Evolutionary conservation across 2,113 vertebrate genomes (phyloP).

Genomic region (Scomber japonicus): DNA sequence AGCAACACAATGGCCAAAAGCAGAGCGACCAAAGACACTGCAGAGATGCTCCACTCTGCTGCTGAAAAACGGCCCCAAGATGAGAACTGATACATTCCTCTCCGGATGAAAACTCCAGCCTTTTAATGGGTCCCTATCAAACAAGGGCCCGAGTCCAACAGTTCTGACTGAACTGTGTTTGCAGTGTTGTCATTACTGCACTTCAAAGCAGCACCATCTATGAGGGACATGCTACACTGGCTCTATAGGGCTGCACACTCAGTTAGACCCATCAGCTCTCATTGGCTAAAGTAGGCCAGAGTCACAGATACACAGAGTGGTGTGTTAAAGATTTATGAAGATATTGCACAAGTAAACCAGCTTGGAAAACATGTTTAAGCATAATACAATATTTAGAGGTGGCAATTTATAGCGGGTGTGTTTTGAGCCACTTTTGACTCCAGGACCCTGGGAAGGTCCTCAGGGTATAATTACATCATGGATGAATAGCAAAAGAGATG

Average conservation of each 20-base stretch:
- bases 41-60: slow-evolving; percentile 15
- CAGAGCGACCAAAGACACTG: slow-evolving; percentile 28
- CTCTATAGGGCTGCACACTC: slow-evolving; percentile 28
- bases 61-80: slow-evolving; percentile 45
- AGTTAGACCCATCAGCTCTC: slow-evolving; percentile 38
- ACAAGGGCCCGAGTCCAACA: slow-evolving; percentile 27
- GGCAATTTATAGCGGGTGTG: slow-evolving; percentile 49
- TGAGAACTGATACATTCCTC: slow-evolving; percentile 38
- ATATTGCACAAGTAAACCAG: slow-evolving; percentile 62
- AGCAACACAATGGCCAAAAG: slow-evolving; percentile 32
- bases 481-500: slow-evolving; percentile 32
- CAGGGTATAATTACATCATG: slow-evolving; percentile 19
- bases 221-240: slow-evolving; percentile 36
- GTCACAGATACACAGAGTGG: slow-evolving; percentile 36
- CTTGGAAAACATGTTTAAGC: slow-evolving; percentile 73
- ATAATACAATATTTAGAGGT: slow-evolving; percentile 77
- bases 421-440: slow-evolving; percentile 54
- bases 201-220: slow-evolving; percentile 65
- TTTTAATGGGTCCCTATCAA: slow-evolving; percentile 42
- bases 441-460: slow-evolving; percentile 40
- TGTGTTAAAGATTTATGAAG: slow-evolving; percentile 78
- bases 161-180: slow-evolving; percentile 29
- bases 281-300: slow-evolving; percentile 65
- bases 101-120: slow-evolving; percentile 30
- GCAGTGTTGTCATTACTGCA: slow-evolving; percentile 49